Percentiles rank a stretch among this genome's conserved stretches.
These are phyloP conservation scores for Cydia amplana DNA, from an alignment of 1,140 invertebrate genomes.

Conservation along the genomic window DNA sequence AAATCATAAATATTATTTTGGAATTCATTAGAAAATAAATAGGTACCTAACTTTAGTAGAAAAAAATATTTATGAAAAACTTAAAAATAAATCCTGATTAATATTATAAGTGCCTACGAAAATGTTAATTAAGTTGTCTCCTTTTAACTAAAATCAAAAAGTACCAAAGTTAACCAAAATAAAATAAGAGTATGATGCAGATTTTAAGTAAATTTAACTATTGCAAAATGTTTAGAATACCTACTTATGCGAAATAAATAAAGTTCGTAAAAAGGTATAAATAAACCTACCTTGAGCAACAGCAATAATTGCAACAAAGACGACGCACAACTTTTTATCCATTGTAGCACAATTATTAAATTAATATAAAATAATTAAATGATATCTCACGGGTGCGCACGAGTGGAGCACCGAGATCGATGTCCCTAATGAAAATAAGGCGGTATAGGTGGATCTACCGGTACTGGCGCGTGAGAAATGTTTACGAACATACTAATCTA, in stretches of 20 bases:
- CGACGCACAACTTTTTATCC: conserved; percentile 52
- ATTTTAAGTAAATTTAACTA: not conserved
- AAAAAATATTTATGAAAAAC: too few relatives aligned
- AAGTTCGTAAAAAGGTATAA: conserved; percentile 34
- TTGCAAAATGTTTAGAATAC: not conserved
- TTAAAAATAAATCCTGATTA: too few relatives aligned
- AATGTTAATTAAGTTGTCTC: too few relatives aligned
- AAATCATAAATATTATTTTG: too few relatives aligned
- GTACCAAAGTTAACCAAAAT: not conserved
- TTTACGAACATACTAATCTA: conserved; percentile 30
- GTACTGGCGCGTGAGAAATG: conserved; percentile 52
- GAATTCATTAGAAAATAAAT: too few relatives aligned
- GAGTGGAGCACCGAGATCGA: conserved; percentile 35
- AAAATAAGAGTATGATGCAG: not conserved
- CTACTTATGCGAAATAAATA: not conserved
- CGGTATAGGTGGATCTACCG: conserved; percentile 51
- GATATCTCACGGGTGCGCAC: conserved; percentile 36
- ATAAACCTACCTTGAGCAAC: conserved; percentile 59
- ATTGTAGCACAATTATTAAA: conserved; percentile 44
- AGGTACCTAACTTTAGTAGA: too few relatives aligned
- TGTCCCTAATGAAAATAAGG: conserved; percentile 54
- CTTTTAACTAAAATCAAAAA: not conserved
- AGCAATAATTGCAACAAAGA: conserved; percentile 53
- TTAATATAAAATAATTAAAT: conserved; percentile 17
- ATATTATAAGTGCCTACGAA: too few relatives aligned